phyloP scores from a whole-genome alignment of 2,797 vertebrate species.

The Poeciliopsis infans region DNA sequence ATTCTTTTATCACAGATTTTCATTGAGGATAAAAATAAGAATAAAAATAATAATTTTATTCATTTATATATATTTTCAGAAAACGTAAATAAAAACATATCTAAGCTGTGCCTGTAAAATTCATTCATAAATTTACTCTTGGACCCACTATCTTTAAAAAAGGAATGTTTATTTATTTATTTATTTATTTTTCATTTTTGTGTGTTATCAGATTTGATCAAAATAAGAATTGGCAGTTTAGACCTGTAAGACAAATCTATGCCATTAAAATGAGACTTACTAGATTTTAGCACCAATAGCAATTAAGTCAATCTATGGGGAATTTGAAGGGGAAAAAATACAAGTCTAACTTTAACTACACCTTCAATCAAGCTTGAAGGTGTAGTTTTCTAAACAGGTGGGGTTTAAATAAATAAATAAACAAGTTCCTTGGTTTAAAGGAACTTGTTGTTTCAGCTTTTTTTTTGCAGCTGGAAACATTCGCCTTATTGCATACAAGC shows the following conservation, averaged over 20 bases:
- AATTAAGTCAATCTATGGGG: neutral
- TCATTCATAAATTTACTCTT: neutral
- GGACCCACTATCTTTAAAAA: neutral
- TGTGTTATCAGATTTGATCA: neutral
- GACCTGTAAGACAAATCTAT: neutral
- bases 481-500: too few species aligned
- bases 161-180: neutral
- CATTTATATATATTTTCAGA: neutral
- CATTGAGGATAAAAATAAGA: neutral
- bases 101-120: neutral
- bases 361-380: neutral
- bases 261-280: neutral
- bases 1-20: neutral
- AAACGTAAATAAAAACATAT: neutral
- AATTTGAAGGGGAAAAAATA: neutral
- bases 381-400: too few species aligned
- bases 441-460: too few species aligned
- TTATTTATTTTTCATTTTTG: neutral
- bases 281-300: neutral
- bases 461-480: too few species aligned
- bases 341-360: neutral
- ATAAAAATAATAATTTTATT: neutral
- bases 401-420: too few species aligned
- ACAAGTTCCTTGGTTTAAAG: too few species aligned
- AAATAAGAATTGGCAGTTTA: neutral